These are phyloP conservation scores for Chaunax sp. DNA, from an alignment of 2,797 vertebrate species.

Conservation along the genomic window DNA sequence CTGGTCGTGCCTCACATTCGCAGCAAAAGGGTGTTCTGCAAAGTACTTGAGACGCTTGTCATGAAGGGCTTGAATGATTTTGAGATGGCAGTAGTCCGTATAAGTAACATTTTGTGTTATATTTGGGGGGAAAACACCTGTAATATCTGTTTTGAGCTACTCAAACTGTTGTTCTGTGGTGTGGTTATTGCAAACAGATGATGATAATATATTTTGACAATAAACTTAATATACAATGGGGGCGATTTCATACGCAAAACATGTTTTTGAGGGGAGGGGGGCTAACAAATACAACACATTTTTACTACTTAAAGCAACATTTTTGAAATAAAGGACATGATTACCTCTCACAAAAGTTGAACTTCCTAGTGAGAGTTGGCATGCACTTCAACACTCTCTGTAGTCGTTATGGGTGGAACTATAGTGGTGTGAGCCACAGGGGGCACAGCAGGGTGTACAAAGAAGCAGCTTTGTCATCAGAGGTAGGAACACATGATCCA, in stretches of 20 bases:
- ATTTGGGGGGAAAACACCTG: no score
- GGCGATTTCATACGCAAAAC: not conserved
- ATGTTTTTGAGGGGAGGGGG: not conserved
- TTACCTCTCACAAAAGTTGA: not conserved
- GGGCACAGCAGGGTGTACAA: conserved; percentile 43
- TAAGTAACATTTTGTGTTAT: no score
- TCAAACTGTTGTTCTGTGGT: no score
- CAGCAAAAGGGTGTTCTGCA: no score
- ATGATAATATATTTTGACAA: no score
- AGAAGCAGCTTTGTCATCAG: conserved; percentile 40
- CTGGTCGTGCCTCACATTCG: no score
- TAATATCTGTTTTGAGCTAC: no score
- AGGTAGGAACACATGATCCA: conserved; percentile 60
- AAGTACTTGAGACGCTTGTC: no score
- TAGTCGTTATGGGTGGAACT: conserved; percentile 41
- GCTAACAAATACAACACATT: not conserved
- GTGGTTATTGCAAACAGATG: no score
- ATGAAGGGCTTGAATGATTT: no score
- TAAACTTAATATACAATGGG: no score
- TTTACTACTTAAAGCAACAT: not conserved
- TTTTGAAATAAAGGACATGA: not conserved
- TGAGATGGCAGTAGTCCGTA: no score
- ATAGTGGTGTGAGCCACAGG: conserved; percentile 29
- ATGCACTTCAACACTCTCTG: not conserved
- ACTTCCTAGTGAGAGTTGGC: not conserved